phyloP scores from a whole-genome alignment of 2,113 vertebrate genomes.

The Gobiocypris rarus region DNA sequence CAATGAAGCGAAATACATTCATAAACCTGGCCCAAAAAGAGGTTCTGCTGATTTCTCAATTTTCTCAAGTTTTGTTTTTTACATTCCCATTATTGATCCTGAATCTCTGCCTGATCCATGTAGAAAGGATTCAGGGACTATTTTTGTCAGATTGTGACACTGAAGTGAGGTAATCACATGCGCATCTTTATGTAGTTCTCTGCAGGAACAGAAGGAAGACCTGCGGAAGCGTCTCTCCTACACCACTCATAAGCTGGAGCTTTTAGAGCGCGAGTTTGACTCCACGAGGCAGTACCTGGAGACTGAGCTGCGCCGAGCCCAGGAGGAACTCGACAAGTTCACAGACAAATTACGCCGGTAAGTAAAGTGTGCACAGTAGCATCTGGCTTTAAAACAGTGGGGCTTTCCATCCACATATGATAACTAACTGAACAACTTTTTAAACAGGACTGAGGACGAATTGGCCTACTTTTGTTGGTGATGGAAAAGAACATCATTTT shows the following conservation, averaged over 20 bases:
- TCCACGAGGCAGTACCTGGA: conserved; percentile 94
- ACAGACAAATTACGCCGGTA: conserved; percentile 97
- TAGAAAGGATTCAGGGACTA: background rate
- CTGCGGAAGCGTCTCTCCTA: conserved; percentile 87
- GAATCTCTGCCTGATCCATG: background rate
- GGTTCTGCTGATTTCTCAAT: background rate
- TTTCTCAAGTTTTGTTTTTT: background rate
- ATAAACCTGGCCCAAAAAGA: background rate
- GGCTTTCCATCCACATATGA: background rate
- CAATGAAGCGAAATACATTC: background rate
- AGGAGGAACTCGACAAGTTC: conserved; percentile 96
- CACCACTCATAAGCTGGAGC: conserved; percentile 91
- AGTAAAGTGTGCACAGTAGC: background rate
- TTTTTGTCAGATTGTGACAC: background rate
- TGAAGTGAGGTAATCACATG: conserved; percentile 46
- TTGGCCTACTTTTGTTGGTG: background rate
- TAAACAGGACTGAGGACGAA: background rate
- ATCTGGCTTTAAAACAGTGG: background rate
- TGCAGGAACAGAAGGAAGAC: conserved; percentile 96
- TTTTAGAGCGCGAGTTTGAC: conserved; percentile 92
- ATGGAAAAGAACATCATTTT: background rate
- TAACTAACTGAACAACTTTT: background rate
- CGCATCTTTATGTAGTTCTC: conserved; percentile 75
- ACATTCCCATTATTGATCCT: background rate
- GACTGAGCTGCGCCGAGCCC: conserved; percentile 91